A percentile compares a stretch with the other conserved stretches of the same genome.
Evolutionary conservation across 2,888 invertebrate species (phyloP).

Genomic region (Bembecia ichneumoniformis): DNA sequence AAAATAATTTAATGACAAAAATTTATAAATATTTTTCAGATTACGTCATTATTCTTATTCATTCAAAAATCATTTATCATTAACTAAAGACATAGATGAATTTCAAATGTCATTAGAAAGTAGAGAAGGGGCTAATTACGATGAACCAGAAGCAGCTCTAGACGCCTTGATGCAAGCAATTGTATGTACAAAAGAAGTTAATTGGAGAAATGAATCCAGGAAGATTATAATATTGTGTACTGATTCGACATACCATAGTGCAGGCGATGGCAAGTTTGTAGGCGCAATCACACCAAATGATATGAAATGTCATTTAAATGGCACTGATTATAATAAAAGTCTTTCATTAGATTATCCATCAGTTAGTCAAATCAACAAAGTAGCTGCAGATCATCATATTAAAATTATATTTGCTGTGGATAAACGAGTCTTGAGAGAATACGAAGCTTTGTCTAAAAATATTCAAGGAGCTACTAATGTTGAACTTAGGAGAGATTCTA

Average conservation of each 20-base stretch:
- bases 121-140: slow-evolving; percentile 70
- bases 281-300: slow-evolving; percentile 80
- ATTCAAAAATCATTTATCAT: slow-evolving; percentile 80
- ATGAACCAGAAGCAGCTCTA: slow-evolving; percentile 86
- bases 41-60: slow-evolving; percentile 62
- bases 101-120: slow-evolving; percentile 51
- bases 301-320: slow-evolving; percentile 75
- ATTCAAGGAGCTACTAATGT: slow-evolving; percentile 80
- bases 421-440: slow-evolving; percentile 26
- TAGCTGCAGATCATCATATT: slow-evolving; percentile 78
- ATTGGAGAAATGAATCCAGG: slow-evolving; percentile 81
- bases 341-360: slow-evolving; percentile 83
- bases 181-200: slow-evolving; percentile 77
- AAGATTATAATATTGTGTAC: slow-evolving; percentile 84
- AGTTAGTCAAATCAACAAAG: slow-evolving; percentile 76
- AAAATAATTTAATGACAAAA: background rate
- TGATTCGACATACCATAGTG: slow-evolving; percentile 84
- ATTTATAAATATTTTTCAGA: slow-evolving; percentile 40
- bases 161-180: slow-evolving; percentile 92
- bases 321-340: slow-evolving; percentile 61
- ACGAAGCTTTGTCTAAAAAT: slow-evolving; percentile 67
- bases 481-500: slow-evolving; percentile 34
- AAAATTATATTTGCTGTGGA: slow-evolving; percentile 83
- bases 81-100: slow-evolving; percentile 69
- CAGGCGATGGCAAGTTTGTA: slow-evolving; percentile 84